Percentiles rank a stretch among this genome's conserved stretches.
phyloP scores from a whole-genome alignment of 2,113 vertebrate species.

The Mirza zaza region DNA sequence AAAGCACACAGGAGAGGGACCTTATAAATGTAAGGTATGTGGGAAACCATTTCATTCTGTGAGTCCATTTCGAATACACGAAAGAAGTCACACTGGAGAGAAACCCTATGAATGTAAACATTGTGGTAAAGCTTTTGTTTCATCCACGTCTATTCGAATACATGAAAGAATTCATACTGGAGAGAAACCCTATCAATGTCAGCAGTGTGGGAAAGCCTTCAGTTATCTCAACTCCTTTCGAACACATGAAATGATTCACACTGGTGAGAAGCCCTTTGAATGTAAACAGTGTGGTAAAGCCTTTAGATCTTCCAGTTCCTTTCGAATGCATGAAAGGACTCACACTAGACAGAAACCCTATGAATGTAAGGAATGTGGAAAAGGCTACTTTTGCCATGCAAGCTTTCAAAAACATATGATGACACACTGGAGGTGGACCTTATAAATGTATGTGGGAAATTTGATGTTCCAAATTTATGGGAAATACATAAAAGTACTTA shows the following conservation, averaged over 20 bases:
- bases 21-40: not conserved
- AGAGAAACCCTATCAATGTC: slow-evolving; percentile 38
- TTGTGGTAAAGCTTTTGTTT: not conserved
- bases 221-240: not conserved
- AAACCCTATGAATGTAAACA: not conserved
- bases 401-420: not conserved
- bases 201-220: slow-evolving; percentile 30
- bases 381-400: not conserved
- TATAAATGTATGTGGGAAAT: not conserved
- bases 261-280: not conserved
- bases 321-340: slow-evolving; percentile 18
- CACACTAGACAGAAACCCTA: slow-evolving; percentile 56
- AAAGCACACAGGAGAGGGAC: not conserved
- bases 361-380: slow-evolving; percentile 48
- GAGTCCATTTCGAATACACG: not conserved
- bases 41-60: not conserved
- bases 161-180: slow-evolving; percentile 53
- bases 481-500: not conserved
- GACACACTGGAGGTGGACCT: not conserved
- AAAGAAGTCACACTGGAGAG: not conserved
- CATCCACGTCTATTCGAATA: not conserved
- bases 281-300: slow-evolving; percentile 9
- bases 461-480: not conserved
- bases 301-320: not conserved
- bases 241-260: slow-evolving; percentile 30